Conservation (phyloP, 2,113 vertebrate species). For the Nothocercus julius region DNA sequence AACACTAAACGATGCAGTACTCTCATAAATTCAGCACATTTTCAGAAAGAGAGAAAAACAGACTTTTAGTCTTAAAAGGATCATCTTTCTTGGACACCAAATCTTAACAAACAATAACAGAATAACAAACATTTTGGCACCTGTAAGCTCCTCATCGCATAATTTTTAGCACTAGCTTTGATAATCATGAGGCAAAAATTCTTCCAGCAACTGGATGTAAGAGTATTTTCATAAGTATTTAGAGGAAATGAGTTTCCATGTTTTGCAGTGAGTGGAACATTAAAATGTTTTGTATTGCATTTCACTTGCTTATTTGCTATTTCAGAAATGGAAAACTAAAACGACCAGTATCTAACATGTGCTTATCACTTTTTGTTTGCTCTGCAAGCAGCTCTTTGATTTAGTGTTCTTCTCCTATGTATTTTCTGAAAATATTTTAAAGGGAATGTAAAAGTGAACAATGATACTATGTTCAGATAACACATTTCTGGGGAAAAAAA, state of each 20-base stretch:
- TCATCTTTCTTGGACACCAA: background rate
- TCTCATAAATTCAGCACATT: background rate
- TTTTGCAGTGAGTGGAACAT: background rate
- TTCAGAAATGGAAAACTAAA: background rate
- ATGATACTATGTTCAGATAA: background rate
- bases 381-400: background rate
- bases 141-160: background rate
- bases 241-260: background rate
- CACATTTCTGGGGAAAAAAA: too few relatives aligned
- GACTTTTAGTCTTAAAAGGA: background rate
- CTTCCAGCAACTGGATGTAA: background rate
- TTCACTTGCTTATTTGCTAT: background rate
- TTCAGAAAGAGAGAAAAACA: background rate
- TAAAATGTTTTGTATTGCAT: background rate
- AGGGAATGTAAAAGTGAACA: background rate
- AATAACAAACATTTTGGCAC: background rate
- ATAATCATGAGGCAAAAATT: background rate
- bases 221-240: background rate
- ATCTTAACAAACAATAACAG: background rate
- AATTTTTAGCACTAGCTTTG: background rate
- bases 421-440: background rate
- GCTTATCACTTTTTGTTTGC: background rate
- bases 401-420: background rate
- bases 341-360: background rate
- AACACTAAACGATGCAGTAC: background rate